Evolutionary conservation across 1,140 invertebrate species (phyloP), one percentile per base, ranked within the genome.

Genomic region (Steinernema khuongi): DNA sequence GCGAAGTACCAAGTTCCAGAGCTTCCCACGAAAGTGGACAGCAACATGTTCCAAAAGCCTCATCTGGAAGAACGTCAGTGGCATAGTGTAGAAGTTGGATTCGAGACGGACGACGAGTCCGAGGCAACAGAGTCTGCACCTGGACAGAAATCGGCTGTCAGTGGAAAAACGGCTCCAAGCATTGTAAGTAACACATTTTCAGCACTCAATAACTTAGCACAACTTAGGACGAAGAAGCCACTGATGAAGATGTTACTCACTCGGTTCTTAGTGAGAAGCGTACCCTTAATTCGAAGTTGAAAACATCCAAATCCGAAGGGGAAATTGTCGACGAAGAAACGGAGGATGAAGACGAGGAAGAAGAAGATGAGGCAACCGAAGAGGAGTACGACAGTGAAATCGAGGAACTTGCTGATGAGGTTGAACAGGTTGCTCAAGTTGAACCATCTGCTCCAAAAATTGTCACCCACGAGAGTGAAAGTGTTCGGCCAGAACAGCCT

Each of bases 341-440:
- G 1, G 29, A 31, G 31, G 44, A 78, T 1, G 32, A 60, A 29
- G 80, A 75, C 29, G 75, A 72, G 17, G 78, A 75, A 31, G 80
- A 81, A 50, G 80, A 72, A n/a, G 77, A 75, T 43, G 77, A 78
- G 29, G 83, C 83, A 22, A 83, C 84, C 26, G 80, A 81, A 75
- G 74, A 79, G 50, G 83, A 84, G 68, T 80, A 69, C 70, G 84
- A 85, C 36, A 73, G 75, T 68, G 83, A 84, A 66, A 82, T 84
- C 73, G 83, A 84, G 41, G 83, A 84, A 74, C 69, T 84, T 50
- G 83, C 83, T 26, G 81, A 85, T 32, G 82, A 68, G n/a, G 83
- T 84, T 31, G 81, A 81, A 44, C 67, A 77, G 31, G 70, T 75
- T 33, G 74, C 33, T 29, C 41, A 78, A 70, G 73, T 69, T 41